Evolutionary conservation across 1,140 invertebrate genomes (phyloP).

Genomic region (Trinorchestia longiramus): DNA sequence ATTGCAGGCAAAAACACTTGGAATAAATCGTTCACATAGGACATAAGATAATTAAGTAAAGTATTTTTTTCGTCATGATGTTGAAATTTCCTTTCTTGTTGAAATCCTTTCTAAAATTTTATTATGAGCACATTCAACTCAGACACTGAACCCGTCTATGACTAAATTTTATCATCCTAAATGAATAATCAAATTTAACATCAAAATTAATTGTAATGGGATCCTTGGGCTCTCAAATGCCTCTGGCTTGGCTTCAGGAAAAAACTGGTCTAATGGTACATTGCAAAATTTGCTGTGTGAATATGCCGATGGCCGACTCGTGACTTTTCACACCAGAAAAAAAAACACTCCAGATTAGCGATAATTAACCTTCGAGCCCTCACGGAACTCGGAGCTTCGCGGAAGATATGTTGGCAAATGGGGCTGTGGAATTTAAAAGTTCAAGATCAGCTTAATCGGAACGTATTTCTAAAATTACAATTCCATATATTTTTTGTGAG

Average conservation of each 20-base stretch:
- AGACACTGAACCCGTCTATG: not conserved
- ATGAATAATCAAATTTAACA: not conserved
- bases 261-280: not conserved
- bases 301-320: not conserved
- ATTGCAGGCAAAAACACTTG: not conserved
- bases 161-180: not conserved
- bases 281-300: not conserved
- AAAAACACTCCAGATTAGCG: not conserved
- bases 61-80: not conserved
- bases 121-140: not conserved
- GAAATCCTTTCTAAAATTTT: not conserved
- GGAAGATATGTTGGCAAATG: not conserved
- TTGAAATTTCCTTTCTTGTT: not conserved
- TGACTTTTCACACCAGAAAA: constrained; percentile 20
- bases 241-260: not conserved
- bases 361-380: constrained; percentile 23
- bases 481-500: not conserved
- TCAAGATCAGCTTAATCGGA: not conserved
- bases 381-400: not conserved
- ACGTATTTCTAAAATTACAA: not conserved
- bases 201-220: not conserved
- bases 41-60: not conserved
- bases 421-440: not conserved
- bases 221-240: not conserved
- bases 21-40: not conserved